Conservation (phyloP, 2,888 invertebrate species). For the Oscheius onirici region DNA sequence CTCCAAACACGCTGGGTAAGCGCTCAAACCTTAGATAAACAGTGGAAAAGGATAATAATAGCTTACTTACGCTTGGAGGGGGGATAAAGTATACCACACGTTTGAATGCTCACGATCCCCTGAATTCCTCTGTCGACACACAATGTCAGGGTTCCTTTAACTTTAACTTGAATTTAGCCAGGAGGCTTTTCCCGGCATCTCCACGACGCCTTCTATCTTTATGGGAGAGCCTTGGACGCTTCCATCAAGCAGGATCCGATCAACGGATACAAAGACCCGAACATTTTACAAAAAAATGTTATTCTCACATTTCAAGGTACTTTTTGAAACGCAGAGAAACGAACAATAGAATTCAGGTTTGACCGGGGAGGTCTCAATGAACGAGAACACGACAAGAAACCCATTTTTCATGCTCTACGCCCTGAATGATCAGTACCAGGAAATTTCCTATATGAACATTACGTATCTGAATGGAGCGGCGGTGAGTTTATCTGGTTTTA, state of each 20-base stretch:
- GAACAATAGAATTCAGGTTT: slow-evolving; percentile 34
- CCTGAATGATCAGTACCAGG: slow-evolving; percentile 39
- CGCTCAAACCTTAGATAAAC: no score
- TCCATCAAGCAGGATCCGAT: slow-evolving; percentile 15
- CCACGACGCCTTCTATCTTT: slow-evolving; percentile 62
- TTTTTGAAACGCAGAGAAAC: background rate
- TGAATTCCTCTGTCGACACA: no score
- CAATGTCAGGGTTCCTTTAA: no score
- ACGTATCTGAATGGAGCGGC: slow-evolving; percentile 34
- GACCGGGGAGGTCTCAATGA: slow-evolving; percentile 51
- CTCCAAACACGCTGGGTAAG: no score
- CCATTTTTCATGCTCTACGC: slow-evolving; percentile 48
- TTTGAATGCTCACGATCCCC: no score
- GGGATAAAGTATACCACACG: no score
- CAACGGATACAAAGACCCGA: background rate
- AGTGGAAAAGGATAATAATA: no score
- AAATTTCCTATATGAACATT: slow-evolving; percentile 44
- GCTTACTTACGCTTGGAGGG: no score
- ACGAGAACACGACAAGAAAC: slow-evolving; percentile 43
- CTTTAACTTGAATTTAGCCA: slow-evolving; percentile 15
- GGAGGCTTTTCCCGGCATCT: slow-evolving; percentile 50
- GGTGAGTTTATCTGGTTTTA: no score
- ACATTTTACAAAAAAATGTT: slow-evolving; percentile 32
- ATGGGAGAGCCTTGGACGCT: slow-evolving; percentile 52
- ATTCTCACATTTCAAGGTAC: slow-evolving; percentile 39